Conservation (phyloP, 2,888 invertebrate species). For the Trichopria drosophilae region DNA sequence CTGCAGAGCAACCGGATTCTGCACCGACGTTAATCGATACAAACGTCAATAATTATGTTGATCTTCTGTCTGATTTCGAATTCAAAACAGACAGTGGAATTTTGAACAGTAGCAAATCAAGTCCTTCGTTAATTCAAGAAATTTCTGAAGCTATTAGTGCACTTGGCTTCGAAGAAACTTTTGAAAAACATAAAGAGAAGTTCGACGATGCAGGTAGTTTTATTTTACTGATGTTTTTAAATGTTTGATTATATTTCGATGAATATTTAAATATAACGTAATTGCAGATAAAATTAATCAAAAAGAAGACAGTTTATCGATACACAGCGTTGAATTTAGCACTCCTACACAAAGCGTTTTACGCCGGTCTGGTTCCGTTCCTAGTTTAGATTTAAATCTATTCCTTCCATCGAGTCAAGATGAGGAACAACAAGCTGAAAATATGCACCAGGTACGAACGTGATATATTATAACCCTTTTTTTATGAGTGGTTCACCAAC, state of each 20-base stretch:
- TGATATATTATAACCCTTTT: slow-evolving; percentile 5
- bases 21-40: slow-evolving; percentile 27
- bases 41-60: slow-evolving; percentile 34
- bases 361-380: slow-evolving; percentile 55
- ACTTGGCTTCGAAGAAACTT: slow-evolving; percentile 44
- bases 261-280: no score
- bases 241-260: neutral
- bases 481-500: slow-evolving; percentile 1
- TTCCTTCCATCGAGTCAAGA: slow-evolving; percentile 51
- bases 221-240: neutral
- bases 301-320: slow-evolving; percentile 54
- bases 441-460: slow-evolving; percentile 49
- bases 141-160: slow-evolving; percentile 49
- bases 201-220: slow-evolving; percentile 46
- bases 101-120: slow-evolving; percentile 35
- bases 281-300: slow-evolving; percentile 48
- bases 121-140: slow-evolving; percentile 45
- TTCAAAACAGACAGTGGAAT: slow-evolving; percentile 36
- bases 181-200: slow-evolving; percentile 42
- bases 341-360: slow-evolving; percentile 44
- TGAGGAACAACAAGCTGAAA: slow-evolving; percentile 50
- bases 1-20: slow-evolving; percentile 48
- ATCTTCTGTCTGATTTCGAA: slow-evolving; percentile 50
- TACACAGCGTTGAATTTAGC: slow-evolving; percentile 54
- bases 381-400: slow-evolving; percentile 57